phyloP scores from a whole-genome alignment of 2,888 invertebrate genomes.

The Megamerina dolium region DNA sequence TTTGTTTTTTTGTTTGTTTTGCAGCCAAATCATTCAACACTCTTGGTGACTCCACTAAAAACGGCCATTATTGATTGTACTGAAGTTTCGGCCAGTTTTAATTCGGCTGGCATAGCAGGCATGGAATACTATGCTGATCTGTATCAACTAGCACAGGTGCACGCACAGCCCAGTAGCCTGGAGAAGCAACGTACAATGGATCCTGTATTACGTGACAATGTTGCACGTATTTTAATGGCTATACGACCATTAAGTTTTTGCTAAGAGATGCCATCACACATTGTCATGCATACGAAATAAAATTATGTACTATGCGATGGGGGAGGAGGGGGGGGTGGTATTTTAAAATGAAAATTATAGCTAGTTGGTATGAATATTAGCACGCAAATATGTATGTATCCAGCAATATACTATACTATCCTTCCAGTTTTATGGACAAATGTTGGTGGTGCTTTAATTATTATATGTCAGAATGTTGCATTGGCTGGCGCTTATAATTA shows the following conservation, averaged over 20 bases:
- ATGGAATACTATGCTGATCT: slow-evolving; percentile 65
- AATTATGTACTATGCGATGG: too few relatives aligned
- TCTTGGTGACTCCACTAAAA: slow-evolving; percentile 62
- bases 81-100: slow-evolving; percentile 68
- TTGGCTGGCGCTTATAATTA: too few relatives aligned
- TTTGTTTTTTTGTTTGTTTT: background rate
- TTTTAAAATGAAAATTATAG: too few relatives aligned
- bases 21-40: slow-evolving; percentile 46
- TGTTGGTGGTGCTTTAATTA: too few relatives aligned
- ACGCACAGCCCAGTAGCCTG: slow-evolving; percentile 44
- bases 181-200: slow-evolving; percentile 42
- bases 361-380: too few relatives aligned
- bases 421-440: too few relatives aligned
- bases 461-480: too few relatives aligned
- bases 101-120: slow-evolving; percentile 47
- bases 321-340: too few relatives aligned
- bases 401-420: too few relatives aligned
- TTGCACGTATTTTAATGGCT: slow-evolving; percentile 41
- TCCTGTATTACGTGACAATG: slow-evolving; percentile 45
- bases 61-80: slow-evolving; percentile 65
- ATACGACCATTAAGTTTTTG: slow-evolving; percentile 49
- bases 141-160: slow-evolving; percentile 62
- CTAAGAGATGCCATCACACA: slow-evolving; percentile 19
- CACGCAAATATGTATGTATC: too few relatives aligned
- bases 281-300: background rate